These are phyloP conservation scores for Periophthalmus magnuspinnatus DNA, from an alignment of 2,797 vertebrate species.

Conservation along the genomic window DNA sequence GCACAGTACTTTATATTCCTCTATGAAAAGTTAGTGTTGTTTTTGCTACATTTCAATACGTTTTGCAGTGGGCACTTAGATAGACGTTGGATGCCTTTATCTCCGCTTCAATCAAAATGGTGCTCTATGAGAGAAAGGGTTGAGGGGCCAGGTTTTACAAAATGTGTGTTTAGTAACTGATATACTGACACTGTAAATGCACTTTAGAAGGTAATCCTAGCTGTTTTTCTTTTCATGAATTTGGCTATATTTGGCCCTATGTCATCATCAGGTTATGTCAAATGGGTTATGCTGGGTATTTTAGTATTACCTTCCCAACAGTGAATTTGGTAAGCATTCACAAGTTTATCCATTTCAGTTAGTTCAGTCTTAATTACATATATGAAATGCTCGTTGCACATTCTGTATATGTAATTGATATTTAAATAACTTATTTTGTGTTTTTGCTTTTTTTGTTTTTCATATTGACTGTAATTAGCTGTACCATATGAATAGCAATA, in stretches of 20 bases:
- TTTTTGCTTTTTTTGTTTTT: constrained; percentile 83
- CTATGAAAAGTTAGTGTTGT: constrained; percentile 26
- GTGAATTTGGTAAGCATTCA: constrained; percentile 81
- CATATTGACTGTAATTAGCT: constrained; percentile 97
- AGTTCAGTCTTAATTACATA: constrained; percentile 81
- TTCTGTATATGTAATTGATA: constrained; percentile 99
- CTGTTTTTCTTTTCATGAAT: constrained; percentile 59
- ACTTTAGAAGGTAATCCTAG: constrained; percentile 81
- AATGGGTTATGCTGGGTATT: constrained; percentile 65
- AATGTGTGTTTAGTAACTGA: constrained; percentile 33
- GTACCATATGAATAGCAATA: constrained; percentile 96
- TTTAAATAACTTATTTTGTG: constrained; percentile 99
- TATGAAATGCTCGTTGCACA: constrained; percentile 96
- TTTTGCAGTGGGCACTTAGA: constrained; percentile 51
- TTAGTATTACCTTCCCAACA: constrained; percentile 67
- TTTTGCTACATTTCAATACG: constrained; percentile 32
- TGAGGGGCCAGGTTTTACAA: constrained; percentile 23
- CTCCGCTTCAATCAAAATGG: constrained; percentile 64
- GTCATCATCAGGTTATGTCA: constrained; percentile 72
- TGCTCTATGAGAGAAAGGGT: constrained; percentile 52
- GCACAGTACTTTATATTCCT: constrained; percentile 12
- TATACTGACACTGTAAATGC: constrained; percentile 83
- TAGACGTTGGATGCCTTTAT: constrained; percentile 62
- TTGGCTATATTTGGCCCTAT: constrained; percentile 57
- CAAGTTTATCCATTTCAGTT: constrained; percentile 69